These are phyloP conservation scores for Thunnus thynnus DNA, from an alignment of 2,113 vertebrate genomes.

Conservation along the genomic window DNA sequence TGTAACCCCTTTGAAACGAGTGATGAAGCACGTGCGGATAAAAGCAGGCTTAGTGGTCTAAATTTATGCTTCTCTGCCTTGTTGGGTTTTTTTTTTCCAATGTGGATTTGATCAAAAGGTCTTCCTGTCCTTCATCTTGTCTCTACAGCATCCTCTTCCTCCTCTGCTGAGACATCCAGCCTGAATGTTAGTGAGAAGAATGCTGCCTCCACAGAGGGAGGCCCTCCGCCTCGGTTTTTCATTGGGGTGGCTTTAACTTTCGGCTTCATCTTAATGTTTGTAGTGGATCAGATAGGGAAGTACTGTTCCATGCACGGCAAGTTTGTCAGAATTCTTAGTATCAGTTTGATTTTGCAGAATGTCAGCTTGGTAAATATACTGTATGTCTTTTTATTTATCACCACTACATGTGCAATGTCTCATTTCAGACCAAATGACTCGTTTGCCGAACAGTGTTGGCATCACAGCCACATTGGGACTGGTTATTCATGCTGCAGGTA, in stretches of 20 bases:
- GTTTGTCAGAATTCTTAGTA: constrained; percentile 15
- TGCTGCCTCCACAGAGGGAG: constrained; percentile 11
- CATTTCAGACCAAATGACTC: constrained; percentile 70
- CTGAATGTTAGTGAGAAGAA: constrained; percentile 55
- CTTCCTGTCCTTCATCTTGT: constrained; percentile 19
- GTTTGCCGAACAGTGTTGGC: constrained; percentile 68
- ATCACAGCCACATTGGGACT: constrained; percentile 86
- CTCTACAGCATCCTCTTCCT: constrained; percentile 71
- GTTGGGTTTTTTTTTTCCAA: constrained; percentile 1
- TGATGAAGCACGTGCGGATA: constrained; percentile 17
- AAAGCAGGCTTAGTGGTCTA: constrained; percentile 15
- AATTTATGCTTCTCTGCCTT: background rate
- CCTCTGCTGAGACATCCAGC: constrained; percentile 37
- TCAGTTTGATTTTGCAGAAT: background rate
- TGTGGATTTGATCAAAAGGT: constrained; percentile 48
- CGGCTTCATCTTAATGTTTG: constrained; percentile 88
- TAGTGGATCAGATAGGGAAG: constrained; percentile 84
- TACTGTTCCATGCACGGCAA: constrained; percentile 80
- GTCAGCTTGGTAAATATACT: too few relatives aligned
- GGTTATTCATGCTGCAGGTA: constrained; percentile 88
- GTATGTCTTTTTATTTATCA: background rate
- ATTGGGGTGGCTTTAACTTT: constrained; percentile 83
- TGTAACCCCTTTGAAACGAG: background rate
- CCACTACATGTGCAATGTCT: constrained; percentile 14
- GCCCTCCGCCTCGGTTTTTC: constrained; percentile 73